These are phyloP conservation scores for Tiliacea citrago DNA, from an alignment of 2,888 invertebrate species.

Conservation along the genomic window DNA sequence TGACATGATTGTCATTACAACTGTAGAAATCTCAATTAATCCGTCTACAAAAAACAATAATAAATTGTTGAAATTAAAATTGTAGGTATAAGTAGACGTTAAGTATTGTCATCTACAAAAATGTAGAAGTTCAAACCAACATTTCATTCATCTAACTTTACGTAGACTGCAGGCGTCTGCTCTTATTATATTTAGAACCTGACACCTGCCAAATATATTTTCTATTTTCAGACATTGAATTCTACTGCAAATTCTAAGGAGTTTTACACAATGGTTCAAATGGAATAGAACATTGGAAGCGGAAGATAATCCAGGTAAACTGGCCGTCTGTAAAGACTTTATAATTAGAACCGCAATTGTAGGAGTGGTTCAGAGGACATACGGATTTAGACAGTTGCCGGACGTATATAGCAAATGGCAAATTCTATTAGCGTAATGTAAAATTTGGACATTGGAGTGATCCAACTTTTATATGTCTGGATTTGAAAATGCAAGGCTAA, in stretches of 20 bases:
- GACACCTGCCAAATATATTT: slow-evolving; percentile 13
- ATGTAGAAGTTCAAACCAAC: background rate
- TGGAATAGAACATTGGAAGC: slow-evolving; percentile 42
- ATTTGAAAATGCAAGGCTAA: background rate
- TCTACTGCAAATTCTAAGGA: background rate
- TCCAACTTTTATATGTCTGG: background rate
- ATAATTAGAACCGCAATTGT: slow-evolving; percentile 59
- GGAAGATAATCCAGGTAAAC: slow-evolving; percentile 67
- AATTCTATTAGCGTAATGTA: slow-evolving; percentile 37
- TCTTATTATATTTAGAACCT: slow-evolving; percentile 2
- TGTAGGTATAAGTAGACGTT: too few species aligned
- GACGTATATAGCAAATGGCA: slow-evolving; percentile 25
- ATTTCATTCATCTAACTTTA: background rate
- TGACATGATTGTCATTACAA: too few species aligned
- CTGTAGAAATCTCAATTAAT: too few species aligned
- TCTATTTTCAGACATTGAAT: background rate
- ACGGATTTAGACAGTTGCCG: slow-evolving; percentile 53
- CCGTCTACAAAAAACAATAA: too few species aligned
- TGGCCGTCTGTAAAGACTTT: slow-evolving; percentile 50
- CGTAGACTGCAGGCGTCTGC: background rate
- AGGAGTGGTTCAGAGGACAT: slow-evolving; percentile 48
- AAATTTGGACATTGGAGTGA: background rate
- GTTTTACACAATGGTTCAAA: slow-evolving; percentile 37
- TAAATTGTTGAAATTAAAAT: too few species aligned
- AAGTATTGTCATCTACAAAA: background rate